Conservation (phyloP, 2,797 vertebrate genomes). For the Neopelma chrysocephalum region DNA sequence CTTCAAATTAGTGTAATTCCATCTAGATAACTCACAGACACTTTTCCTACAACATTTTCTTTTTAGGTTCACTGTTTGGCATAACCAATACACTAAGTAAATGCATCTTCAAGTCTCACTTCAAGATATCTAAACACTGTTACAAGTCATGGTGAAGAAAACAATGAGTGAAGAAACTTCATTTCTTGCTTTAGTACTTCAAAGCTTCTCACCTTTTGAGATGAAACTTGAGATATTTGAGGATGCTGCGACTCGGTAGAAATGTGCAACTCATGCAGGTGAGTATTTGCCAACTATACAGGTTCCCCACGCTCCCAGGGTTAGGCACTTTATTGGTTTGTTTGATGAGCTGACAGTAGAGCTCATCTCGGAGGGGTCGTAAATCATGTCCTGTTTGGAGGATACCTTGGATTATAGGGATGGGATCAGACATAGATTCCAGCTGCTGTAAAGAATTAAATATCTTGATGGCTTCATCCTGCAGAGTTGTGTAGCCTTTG, state of each 20-base stretch:
- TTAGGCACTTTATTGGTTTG: constrained; percentile 89
- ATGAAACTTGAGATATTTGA: constrained; percentile 95
- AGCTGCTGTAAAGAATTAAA: constrained; percentile 94
- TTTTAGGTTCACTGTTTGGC: background rate
- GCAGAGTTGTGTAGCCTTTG: constrained; percentile 89
- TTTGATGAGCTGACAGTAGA: constrained; percentile 96
- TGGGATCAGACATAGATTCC: constrained; percentile 86
- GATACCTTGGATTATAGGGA: constrained; percentile 89
- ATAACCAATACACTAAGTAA: background rate
- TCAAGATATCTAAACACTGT: background rate
- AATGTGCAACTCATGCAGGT: constrained; percentile 93
- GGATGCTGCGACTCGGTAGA: constrained; percentile 85
- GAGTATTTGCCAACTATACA: constrained; percentile 91
- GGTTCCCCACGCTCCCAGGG: constrained; percentile 81
- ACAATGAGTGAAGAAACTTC: background rate
- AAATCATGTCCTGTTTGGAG: constrained; percentile 93
- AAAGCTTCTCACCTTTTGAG: constrained; percentile 85
- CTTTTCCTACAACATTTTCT: background rate
- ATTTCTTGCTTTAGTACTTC: background rate
- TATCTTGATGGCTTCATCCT: constrained; percentile 92
- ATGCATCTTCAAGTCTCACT: background rate
- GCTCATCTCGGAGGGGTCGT: constrained; percentile 88
- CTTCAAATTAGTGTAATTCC: background rate
- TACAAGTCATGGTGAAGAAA: background rate
- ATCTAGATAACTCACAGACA: background rate